Evolutionary conservation across 2,113 vertebrate genomes (phyloP).

Genomic region (Bombycilla garrulus): DNA sequence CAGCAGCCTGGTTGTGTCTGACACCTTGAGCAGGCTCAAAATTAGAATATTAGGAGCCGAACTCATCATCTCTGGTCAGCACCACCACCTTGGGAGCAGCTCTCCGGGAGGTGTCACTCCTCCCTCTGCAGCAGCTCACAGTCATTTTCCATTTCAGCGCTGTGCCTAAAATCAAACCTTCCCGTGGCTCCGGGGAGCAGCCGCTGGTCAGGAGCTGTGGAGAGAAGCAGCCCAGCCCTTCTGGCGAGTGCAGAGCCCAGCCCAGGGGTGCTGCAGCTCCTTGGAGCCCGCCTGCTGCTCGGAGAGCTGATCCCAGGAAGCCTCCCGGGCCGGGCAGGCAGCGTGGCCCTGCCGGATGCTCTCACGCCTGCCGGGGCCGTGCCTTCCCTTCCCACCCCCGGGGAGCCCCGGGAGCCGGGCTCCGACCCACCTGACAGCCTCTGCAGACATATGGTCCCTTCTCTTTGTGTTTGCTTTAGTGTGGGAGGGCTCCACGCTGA

Average conservation of each 20-base stretch:
- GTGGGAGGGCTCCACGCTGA: conserved; percentile 28
- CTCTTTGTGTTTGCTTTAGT: conserved; percentile 33
- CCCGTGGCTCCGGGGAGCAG: not conserved
- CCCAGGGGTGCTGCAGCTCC: not conserved
- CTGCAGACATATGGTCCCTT: conserved; percentile 21
- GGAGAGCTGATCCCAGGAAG: conserved; percentile 4
- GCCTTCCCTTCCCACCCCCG: conserved; percentile 51
- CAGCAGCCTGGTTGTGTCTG: not conserved
- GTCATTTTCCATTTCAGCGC: not conserved
- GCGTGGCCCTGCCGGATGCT: conserved; percentile 17
- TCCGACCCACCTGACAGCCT: conserved; percentile 17
- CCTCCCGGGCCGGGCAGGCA: not conserved
- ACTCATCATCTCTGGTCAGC: not conserved
- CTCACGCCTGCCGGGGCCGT: conserved; percentile 19
- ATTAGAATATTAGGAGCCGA: not conserved
- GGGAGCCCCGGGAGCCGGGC: conserved; percentile 16
- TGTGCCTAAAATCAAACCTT: not conserved
- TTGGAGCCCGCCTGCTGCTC: not conserved
- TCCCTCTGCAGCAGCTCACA: not conserved
- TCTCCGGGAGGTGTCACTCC: not conserved
- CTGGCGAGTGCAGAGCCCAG: not conserved
- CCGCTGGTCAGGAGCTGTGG: not conserved
- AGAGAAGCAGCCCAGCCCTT: not conserved
- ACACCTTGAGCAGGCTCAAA: not conserved
- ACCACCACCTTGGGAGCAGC: not conserved